Base-by-base conservation (phyloP, 2,888 invertebrate species). In the Caenorhabditis macrosperma region DNA sequence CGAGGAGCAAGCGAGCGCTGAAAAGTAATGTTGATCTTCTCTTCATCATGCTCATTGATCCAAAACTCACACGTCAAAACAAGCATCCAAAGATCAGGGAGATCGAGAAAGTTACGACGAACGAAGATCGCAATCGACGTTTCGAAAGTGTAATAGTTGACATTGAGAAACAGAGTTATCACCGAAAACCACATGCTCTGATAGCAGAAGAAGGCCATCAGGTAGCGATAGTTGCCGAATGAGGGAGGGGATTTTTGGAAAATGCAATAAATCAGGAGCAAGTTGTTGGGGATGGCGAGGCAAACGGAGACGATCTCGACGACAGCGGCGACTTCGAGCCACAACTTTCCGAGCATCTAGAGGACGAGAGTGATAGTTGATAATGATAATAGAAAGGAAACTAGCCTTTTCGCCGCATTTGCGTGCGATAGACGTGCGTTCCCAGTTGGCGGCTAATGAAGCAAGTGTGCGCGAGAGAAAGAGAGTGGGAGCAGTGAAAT, bases 171-270 rank as follows among this genome's bases (percentile, higher is more conserved):
- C 17, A 57, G 20, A 3, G 57, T 57, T 9, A 68, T 68, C 17
- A 46, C 35, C 2, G 67, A 57, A 26, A 68, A 68, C 67, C 67
- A 68, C 4, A 59, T 48, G 17, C 67, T 68, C 44, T 68, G 67
- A 68, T 68, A 68, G 10, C 46, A 35, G 48, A 68, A 68, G 35
- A 68, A 68, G 15, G 67, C 67, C 67, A 68, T 68, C 24, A 68
- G 17, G 48, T 48, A 68, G 7, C 57, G 57, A 48, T 68, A 68
- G 30, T 68, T 68, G 9, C 67, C 57, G 15, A 68, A 68, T 10
- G 30, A 55, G 33, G 46, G 46, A 3, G 67, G 67, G 5, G 67
- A 68, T 44, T 68, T 68, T 7, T 57, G 44, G 38, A 68, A 68
- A 35, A 68, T 68, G 38, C 67, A 68, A 35, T 17, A 68, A 1